These are phyloP conservation scores for Macrobrachium nipponense DNA, from an alignment of 1,140 invertebrate genomes.

Conservation along the genomic window DNA sequence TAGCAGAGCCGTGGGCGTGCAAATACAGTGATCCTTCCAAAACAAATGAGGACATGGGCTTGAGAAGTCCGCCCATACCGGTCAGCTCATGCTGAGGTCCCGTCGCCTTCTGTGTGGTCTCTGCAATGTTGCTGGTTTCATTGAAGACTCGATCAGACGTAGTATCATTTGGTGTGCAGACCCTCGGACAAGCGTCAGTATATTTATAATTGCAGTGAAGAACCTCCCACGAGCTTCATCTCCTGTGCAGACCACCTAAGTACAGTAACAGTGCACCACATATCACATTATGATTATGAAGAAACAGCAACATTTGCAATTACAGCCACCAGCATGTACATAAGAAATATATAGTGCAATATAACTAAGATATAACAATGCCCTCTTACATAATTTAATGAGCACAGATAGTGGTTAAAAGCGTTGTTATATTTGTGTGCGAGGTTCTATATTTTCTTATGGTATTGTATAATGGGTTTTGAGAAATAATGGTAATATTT, in stretches of 20 bases:
- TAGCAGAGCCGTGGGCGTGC: conserved; percentile 37
- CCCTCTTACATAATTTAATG: conserved; percentile 56
- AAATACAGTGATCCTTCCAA: conserved; percentile 44
- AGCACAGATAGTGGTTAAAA: conserved; percentile 59
- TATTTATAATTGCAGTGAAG: conserved; percentile 17
- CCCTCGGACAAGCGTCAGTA: conserved; percentile 3
- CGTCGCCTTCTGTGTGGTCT: conserved; percentile 38
- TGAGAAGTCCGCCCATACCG: conserved; percentile 23
- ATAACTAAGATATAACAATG: conserved; percentile 60
- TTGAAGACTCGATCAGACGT: conserved; percentile 26
- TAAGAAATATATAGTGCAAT: conserved; percentile 64
- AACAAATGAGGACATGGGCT: conserved; percentile 29
- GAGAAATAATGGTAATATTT: conserved; percentile 38
- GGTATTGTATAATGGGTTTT: conserved; percentile 59
- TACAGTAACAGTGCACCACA: conserved; percentile 30
- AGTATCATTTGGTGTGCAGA: conserved; percentile 14
- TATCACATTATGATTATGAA: conserved; percentile 30
- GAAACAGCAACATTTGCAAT: conserved; percentile 58
- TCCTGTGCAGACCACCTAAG: too few species aligned
- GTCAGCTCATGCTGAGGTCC: conserved; percentile 40
- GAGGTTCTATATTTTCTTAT: conserved; percentile 64
- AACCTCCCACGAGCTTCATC: conserved; percentile 15
- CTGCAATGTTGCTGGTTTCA: conserved; percentile 43
- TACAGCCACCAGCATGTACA: conserved; percentile 58
- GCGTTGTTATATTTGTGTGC: conserved; percentile 64